phyloP scores from a whole-genome alignment of 2,113 vertebrate species.

The Forbesichthys agassizii region DNA sequence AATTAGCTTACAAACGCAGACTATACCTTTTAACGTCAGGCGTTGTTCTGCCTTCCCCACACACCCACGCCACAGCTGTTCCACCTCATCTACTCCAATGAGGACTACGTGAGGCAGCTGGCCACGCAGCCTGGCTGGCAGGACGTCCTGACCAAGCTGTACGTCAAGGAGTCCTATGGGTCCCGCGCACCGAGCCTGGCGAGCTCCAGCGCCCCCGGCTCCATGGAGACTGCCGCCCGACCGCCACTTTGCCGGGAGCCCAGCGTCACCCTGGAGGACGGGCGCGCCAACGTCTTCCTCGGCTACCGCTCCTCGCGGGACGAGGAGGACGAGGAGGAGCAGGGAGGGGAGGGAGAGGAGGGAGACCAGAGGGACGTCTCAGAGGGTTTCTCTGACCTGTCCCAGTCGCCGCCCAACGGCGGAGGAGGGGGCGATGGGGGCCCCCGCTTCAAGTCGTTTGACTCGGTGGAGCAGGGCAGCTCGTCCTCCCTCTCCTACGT shows the following conservation, averaged over 20 bases:
- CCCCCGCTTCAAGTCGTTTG: constrained; percentile 83
- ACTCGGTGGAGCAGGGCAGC: constrained; percentile 83
- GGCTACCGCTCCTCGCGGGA: constrained; percentile 70
- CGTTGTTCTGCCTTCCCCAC: no score
- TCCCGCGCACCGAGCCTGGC: constrained; percentile 68
- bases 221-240: constrained; percentile 50
- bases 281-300: constrained; percentile 76
- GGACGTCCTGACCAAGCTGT: constrained; percentile 91
- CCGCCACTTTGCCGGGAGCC: constrained; percentile 57
- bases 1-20: no score
- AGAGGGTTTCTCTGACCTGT: constrained; percentile 81
- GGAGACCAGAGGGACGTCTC: constrained; percentile 72
- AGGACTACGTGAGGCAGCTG: constrained; percentile 87
- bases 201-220: constrained; percentile 29
- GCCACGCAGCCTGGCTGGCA: constrained; percentile 89
- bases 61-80: constrained; percentile 80
- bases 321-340: constrained; percentile 66
- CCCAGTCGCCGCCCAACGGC: constrained; percentile 70
- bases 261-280: constrained; percentile 51
- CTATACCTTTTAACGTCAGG: no score
- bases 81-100: constrained; percentile 87
- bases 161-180: constrained; percentile 87
- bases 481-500: constrained; percentile 80
- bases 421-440: constrained; percentile 52
- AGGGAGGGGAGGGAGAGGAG: constrained; percentile 25